Evolutionary conservation across 2,888 invertebrate species (phyloP).

Genomic region (Mellilla xanthometata): DNA sequence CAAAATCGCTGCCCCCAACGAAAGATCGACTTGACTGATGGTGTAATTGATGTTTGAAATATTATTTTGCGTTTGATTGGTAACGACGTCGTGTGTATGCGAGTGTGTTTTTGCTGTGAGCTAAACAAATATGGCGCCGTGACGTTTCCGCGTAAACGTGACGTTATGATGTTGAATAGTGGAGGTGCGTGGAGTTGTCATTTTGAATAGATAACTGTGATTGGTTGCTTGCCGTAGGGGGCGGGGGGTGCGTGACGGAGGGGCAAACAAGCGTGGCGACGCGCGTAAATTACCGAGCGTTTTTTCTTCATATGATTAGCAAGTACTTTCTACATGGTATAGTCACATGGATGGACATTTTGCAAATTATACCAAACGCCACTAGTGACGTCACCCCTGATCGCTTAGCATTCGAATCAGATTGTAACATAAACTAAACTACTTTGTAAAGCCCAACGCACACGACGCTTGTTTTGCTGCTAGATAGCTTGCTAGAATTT

Average conservation of each 20-base stretch:
- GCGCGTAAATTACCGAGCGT: slow-evolving; percentile 48
- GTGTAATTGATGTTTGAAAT: slow-evolving; percentile 66
- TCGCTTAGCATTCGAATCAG: no score
- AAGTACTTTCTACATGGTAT: slow-evolving; percentile 47
- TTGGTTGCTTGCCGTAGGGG: slow-evolving; percentile 53
- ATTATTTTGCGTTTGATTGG: slow-evolving; percentile 50
- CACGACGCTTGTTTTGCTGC: no score
- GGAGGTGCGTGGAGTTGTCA: slow-evolving; percentile 60
- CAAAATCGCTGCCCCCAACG: slow-evolving; percentile 56
- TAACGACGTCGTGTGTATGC: slow-evolving; percentile 50
- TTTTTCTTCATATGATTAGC: slow-evolving; percentile 54
- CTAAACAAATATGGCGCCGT: slow-evolving; percentile 45
- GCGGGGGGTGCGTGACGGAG: slow-evolving; percentile 43
- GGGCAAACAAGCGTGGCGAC: slow-evolving; percentile 50
- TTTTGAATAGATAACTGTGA: slow-evolving; percentile 65
- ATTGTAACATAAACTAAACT: no score
- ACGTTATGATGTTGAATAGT: slow-evolving; percentile 47
- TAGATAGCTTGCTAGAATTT: no score
- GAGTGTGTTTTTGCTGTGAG: slow-evolving; percentile 35
- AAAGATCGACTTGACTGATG: slow-evolving; percentile 55
- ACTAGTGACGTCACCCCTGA: no score
- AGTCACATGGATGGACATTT: no score
- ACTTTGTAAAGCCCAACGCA: no score
- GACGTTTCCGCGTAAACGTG: slow-evolving; percentile 45
- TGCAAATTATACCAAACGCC: no score